Percentiles rank a stretch among this genome's conserved stretches.
Conservation (phyloP, 2,113 vertebrate species). For the Anhinga rufa region DNA sequence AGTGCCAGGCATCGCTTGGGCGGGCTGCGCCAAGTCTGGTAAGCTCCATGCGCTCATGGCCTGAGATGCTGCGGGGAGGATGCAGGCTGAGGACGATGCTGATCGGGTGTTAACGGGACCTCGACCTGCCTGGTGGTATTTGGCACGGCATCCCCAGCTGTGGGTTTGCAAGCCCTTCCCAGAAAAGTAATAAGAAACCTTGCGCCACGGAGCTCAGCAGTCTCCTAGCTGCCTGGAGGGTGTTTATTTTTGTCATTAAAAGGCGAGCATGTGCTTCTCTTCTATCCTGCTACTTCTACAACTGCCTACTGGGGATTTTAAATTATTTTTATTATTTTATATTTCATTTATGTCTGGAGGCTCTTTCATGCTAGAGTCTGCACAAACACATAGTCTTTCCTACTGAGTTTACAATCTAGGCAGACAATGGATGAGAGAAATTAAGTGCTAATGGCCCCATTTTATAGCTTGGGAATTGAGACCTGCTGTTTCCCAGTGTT, state of each 20-base stretch:
- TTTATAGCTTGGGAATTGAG: neutral
- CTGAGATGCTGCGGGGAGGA: neutral
- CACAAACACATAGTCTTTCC: neutral
- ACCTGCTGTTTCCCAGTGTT: neutral
- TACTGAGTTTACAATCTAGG: neutral
- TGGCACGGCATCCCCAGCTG: neutral
- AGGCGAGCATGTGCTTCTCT: neutral
- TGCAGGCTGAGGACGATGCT: neutral
- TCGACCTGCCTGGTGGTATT: accelerated
- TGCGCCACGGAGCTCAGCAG: accelerated
- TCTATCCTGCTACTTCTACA: neutral
- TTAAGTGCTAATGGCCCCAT: neutral
- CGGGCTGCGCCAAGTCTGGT: accelerated
- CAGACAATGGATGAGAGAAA: neutral
- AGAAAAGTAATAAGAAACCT: neutral
- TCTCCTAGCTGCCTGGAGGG: neutral
- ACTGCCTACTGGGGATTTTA: neutral
- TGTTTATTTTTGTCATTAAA: neutral
- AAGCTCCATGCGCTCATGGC: no score
- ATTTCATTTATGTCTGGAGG: neutral
- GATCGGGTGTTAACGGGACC: neutral
- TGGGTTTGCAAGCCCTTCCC: neutral
- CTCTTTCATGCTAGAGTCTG: neutral
- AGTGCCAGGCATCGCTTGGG: neutral
- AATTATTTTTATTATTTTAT: neutral